A percentile compares a stretch with the other conserved stretches of the same genome.
Conservation (phyloP, 2,888 invertebrate species). For the Nipponacmea schrenckii region DNA sequence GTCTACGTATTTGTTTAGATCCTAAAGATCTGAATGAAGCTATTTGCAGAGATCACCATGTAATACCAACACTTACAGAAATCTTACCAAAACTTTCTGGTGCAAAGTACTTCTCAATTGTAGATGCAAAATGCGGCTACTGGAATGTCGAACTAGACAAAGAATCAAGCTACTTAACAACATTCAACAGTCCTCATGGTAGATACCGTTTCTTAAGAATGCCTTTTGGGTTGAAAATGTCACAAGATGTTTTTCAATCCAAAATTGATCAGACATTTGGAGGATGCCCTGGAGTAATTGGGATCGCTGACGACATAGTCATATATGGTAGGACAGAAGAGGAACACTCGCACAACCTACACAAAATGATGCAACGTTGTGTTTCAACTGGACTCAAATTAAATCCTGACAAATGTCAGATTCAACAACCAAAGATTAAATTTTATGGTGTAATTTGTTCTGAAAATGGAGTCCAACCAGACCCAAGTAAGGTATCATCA, state of each 20-base stretch:
- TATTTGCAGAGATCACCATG: slow-evolving; percentile 31
- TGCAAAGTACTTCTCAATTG: slow-evolving; percentile 23
- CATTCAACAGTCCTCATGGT: not conserved
- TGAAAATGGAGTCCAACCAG: not conserved
- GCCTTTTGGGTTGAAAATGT: slow-evolving; percentile 10
- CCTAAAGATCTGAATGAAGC: slow-evolving; percentile 34
- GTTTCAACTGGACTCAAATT: slow-evolving; percentile 6
- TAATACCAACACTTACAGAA: slow-evolving; percentile 23
- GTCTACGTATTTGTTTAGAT: slow-evolving; percentile 19
- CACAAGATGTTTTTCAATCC: slow-evolving; percentile 15
- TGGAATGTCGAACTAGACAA: slow-evolving; percentile 22
- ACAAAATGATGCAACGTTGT: slow-evolving; percentile 11
- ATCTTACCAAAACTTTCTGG: slow-evolving; percentile 23
- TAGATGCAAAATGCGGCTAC: slow-evolving; percentile 30
- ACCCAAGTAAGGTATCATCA: slow-evolving; percentile 8
- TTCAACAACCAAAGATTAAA: slow-evolving; percentile 2
- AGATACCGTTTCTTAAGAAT: not conserved
- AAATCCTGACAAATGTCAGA: slow-evolving; percentile 14
- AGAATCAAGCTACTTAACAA: slow-evolving; percentile 6
- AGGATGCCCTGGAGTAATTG: slow-evolving; percentile 14
- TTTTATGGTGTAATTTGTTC: slow-evolving; percentile 13
- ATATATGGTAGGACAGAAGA: slow-evolving; percentile 6
- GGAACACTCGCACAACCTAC: slow-evolving; percentile 12
- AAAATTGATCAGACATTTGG: slow-evolving; percentile 18
- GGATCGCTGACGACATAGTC: slow-evolving; percentile 15